Base-by-base conservation (phyloP, 2,797 vertebrate genomes). In the Choloepus didactylus region DNA sequence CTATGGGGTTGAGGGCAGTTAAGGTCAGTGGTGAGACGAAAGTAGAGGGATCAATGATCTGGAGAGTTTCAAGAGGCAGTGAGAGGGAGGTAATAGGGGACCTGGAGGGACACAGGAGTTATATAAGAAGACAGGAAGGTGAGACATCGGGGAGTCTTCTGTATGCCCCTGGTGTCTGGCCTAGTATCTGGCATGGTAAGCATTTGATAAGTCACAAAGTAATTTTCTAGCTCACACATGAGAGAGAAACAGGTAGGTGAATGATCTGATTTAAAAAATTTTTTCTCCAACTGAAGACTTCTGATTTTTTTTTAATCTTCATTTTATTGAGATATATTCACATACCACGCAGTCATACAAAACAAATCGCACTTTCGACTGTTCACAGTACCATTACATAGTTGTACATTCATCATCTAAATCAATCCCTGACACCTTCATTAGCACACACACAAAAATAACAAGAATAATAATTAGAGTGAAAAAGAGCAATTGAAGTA, bases 201-300 rank as follows among this genome's bases (percentile, higher is more conserved):
- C 83, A 91, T 62, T 90, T 79, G 83, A 72, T 92, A 76, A 96
- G 81, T 56, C 23, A 77, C 54, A 73, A 41, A 93, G 70, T 91
- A 35, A 75, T 81, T 94, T 92, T 91, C 54, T 51, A 91, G 82
- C 19, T 31, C 15, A 62, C 35, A 16, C 16, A 51, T 38, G 59
- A 93, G 23, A 70, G 38, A 85, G 29, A 93, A 94, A 75, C 21
- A 73, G 59, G 70, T 56, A 70, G 59, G 4, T 83, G 85, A 80
- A 11, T 62, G 75, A 91, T 29, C 81, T 83, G 46, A 83, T 67
- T 84, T 64, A 54, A 80, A 60, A n/a, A 59, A 94, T 72, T 90
- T 31, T 27, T 80, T 94, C 91, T 85, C 60, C 51, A 96, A 81
- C 10, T 31, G 70, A 90, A 94, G 95, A 69, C 73, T 62, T 95